Conservation (phyloP, 35 echinoderm and acorn worm genomes). For the Eucidaris tribuloides region DNA sequence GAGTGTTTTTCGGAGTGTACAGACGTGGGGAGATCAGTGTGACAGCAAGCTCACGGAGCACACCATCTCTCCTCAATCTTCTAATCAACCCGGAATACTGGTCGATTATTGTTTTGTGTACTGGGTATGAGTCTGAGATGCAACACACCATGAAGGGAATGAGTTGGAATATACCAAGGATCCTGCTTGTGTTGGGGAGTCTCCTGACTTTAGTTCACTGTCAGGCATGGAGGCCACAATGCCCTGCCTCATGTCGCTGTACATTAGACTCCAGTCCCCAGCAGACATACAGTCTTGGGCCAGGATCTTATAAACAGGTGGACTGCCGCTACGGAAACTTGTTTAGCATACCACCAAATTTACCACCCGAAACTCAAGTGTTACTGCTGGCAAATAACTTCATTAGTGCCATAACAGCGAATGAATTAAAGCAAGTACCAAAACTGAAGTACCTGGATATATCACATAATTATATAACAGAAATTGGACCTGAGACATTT, state of each 20-base stretch:
- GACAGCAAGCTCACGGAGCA: too few species aligned
- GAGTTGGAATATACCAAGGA: too few species aligned
- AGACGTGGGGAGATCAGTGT: too few species aligned
- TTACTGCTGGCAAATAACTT: constrained; percentile 80
- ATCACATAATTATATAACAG: constrained; percentile 71
- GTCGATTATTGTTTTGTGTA: too few species aligned
- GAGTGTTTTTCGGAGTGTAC: too few species aligned
- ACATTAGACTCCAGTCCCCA: constrained; percentile 23
- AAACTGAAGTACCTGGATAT: constrained; percentile 74
- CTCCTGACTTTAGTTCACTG: too few species aligned
- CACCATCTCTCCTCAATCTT: too few species aligned
- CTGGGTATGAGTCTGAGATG: too few species aligned
- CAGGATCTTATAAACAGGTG: constrained; percentile 62
- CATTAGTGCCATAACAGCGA: constrained; percentile 41
- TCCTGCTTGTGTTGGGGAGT: too few species aligned
- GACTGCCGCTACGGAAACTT: constrained; percentile 73
- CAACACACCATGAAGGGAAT: too few species aligned
- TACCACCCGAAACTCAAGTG: constrained; percentile 72
- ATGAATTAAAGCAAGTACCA: constrained; percentile 30
- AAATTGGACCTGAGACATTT: constrained; percentile 42
- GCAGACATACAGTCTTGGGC: constrained; percentile 71
- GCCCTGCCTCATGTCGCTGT: constrained; percentile 52
- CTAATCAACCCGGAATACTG: too few species aligned
- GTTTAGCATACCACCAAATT: constrained; percentile 46
- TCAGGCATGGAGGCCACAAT: neutral